Base-by-base conservation (phyloP, 37 sponge, comb jelly and placozoan genomes). In the Eunapius fragilis region DNA sequence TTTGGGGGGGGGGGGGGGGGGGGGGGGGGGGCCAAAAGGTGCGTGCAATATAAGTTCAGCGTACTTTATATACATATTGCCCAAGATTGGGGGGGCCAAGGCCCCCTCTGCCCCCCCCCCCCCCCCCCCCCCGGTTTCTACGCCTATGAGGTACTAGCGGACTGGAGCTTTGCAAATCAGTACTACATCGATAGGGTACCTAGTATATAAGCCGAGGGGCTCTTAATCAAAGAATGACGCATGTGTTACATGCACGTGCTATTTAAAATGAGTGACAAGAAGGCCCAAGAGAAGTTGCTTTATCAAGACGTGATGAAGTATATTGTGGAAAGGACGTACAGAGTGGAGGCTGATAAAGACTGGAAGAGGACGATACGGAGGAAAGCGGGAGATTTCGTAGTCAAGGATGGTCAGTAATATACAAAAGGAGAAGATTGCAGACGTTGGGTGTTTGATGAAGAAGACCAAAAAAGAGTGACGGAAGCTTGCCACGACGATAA, bases 381-480 rank as follows among this genome's bases (percentile, higher is more conserved):
- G 58, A 58, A 58, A 58, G 58, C 58, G 58, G 58, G 58, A 58
- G 58, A 58, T 58, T 58, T 58, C 58, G 22, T 58, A 58, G 58
- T 58, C 58, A 58, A 80, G 81, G 81, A 68, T 28, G 30, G 31
- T 31, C 31, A 31, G 31, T 30, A 12, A 33, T 35, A 25, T 68
- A 31, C 49, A 12, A 31, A 69, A 67, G 27, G 41, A 77, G 35
- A 34, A 37, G 36, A 31, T 24, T 31, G 78, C 41, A 77, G 37
- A 35, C 35, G 34, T 35, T 77, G 78, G 26, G 37, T 80, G 12
- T 32, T 33, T 28, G 27, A 50, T 67, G 81, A 80, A 67, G 69
- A 69, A 67, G 69, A 80, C 28, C 49, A 67, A 31, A 49, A 80
- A 48, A 49, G 81, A 80, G 32, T 80, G 31, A 27, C 67, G 50